Base-by-base conservation (phyloP, 1,140 invertebrate species). In the Liolophura sinensis region DNA sequence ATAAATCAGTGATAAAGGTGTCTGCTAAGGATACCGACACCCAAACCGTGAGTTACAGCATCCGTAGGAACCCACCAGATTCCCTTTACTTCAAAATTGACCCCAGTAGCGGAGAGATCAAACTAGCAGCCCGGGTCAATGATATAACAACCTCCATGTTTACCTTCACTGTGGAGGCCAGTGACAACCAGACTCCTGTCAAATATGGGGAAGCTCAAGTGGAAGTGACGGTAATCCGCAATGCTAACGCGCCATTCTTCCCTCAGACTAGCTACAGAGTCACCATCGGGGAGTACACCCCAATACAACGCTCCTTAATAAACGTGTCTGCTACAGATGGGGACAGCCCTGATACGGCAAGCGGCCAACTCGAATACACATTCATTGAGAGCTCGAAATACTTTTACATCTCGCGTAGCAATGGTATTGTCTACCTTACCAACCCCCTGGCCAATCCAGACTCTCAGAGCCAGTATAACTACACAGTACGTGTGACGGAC, bases 401-500 rank as follows among this genome's bases (percentile, higher is more conserved):
- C 31, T 40, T 40, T 9, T 40, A 40, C 31, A 40, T 40, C 31
- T 40, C 31, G 31, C 31, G 31, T 9, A 40, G 31, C 31, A 40
- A 40, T 40, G 31, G 31, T 40, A 40, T 40, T 40, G 31, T 40
- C 9, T 40, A 40, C 31, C 31, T 40, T 40, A 40, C 31, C 31
- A 40, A 40, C 31, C 31, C 31, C 9, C 31, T 40, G 31, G 31
- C 31, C 9, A 40, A 40, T 40, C 31, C 31, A 9, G 31, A 40
- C 31, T 40, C 31, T 5, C 31, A 40, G 31, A 40, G 9, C 9
- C 31, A 40, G 31, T 40, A 40, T 9, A 40, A 40, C 31, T 40
- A 40, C 31, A 40, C 31, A 40, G 31, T 40, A 40, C 31, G 31
- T 40, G 31, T 40, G 31, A 9, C 31, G 76, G 94, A 97, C 79